Evolutionary conservation across 2,113 vertebrate genomes (phyloP), one percentile per base, ranked within the genome.

Genomic region (Atherinomorus stipes): DNA sequence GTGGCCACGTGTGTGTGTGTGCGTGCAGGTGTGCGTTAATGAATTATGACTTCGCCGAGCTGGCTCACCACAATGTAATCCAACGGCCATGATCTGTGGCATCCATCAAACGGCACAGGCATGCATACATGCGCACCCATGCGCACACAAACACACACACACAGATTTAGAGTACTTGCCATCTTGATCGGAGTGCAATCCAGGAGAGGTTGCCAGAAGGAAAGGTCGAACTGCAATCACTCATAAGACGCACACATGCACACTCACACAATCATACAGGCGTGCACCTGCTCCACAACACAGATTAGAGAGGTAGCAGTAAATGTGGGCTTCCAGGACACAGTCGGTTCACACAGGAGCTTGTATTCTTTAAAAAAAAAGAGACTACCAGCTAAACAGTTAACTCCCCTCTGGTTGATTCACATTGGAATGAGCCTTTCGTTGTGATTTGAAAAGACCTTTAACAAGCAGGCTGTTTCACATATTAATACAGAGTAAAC

Each of bases 181-280:
- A 85, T 89, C 81, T 86, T 88, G 79, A 86, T 88, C 78, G 52
- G 76, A 88, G 71, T 31, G 54, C 81, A 84, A 79, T 88, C 84
- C 89, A 88, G 60, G 40, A 90, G 74, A 74, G 76, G 68, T 63
- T 88, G 85, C 83, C 88, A 89, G 76, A 86, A 74, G 81, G 71
- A 89, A 85, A 89, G 84, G 86, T 86, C 75, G 72, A 74, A 80
- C 78, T 64, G 71, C 78, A 88, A 84, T 90, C 85, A 79, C 65
- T 87, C 80, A 84, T 80, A 68, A 69, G 26, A 53, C 51, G 61
- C 69, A 58, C 53, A 72, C n/a, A 52, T 42, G 25, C 65, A 71
- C 74, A 58, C 31, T 53, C 28, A 52, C 51, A 67, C 59, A 65
- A 34, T 47, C 49, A 38, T 45, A 74, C 51, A 49, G 70, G 42